Percentiles rank a stretch among this genome's conserved stretches.
Evolutionary conservation across 30 jellyfish, hydroid and myxozoan genomes (phyloP).

Genomic region (Sanderia malayensis): DNA sequence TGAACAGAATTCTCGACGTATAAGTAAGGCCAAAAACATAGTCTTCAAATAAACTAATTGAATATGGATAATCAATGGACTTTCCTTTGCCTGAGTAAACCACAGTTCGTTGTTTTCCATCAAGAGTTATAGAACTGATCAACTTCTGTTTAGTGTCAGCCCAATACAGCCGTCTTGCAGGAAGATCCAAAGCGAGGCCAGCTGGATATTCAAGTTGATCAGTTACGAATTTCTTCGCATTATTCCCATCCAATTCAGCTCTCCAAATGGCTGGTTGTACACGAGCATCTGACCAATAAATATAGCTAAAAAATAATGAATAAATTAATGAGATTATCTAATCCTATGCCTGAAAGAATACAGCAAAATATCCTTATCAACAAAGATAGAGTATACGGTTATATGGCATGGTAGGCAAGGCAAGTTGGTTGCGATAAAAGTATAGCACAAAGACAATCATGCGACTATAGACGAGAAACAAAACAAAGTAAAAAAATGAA

Average conservation of each 20-base stretch:
- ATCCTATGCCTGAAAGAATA: too few relatives aligned
- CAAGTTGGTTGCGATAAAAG: neutral
- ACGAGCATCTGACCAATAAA: constrained; percentile 75
- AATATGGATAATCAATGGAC: constrained; percentile 59
- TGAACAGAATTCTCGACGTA: constrained; percentile 60
- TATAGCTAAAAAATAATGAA: constrained; percentile 20
- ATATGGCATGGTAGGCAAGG: too few relatives aligned
- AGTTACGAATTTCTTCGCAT: constrained; percentile 43
- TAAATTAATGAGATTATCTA: too few relatives aligned
- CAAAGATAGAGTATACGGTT: too few relatives aligned
- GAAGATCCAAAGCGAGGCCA: constrained; percentile 72
- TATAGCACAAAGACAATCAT: neutral
- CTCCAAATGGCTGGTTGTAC: constrained; percentile 65
- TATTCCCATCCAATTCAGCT: constrained; percentile 77
- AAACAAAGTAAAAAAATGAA: neutral
- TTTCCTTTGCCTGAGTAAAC: constrained; percentile 20
- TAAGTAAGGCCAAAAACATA: constrained; percentile 66
- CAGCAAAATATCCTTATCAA: too few relatives aligned
- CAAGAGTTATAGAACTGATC: constrained; percentile 62
- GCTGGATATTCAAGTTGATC: constrained; percentile 83
- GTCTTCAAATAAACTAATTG: constrained; percentile 85
- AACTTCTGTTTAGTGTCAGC: constrained; percentile 85
- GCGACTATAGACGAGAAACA: neutral
- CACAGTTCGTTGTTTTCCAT: constrained; percentile 70
- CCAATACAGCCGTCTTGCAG: constrained; percentile 85